These are phyloP conservation scores for Drosophila watanabei DNA, from an alignment of 1,140 invertebrate species.

Conservation along the genomic window DNA sequence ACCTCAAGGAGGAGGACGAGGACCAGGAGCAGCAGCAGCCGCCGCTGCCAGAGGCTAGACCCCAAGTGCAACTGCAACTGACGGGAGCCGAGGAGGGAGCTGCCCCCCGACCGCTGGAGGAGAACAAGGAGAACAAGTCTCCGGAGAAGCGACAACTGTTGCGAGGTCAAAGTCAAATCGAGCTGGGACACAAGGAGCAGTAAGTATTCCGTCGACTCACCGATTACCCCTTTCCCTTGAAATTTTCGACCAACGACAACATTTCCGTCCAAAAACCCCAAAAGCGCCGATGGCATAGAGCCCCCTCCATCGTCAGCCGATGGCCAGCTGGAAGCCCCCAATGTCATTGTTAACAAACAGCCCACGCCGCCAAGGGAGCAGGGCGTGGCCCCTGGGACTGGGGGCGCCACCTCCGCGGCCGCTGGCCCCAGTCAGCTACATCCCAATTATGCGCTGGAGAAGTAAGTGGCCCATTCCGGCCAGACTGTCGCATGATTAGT, in stretches of 20 bases:
- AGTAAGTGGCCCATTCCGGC: constrained; percentile 65
- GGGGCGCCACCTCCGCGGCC: constrained; percentile 21
- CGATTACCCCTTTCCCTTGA: constrained; percentile 26
- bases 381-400: constrained; percentile 21
- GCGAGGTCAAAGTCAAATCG: constrained; percentile 78
- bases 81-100: constrained; percentile 63
- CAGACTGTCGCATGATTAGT: constrained; percentile 52
- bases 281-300: constrained; percentile 57
- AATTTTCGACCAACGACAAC: constrained; percentile 16
- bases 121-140: constrained; percentile 79
- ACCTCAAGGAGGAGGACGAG: constrained; percentile 78
- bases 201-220: constrained; percentile 58
- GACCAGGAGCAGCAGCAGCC: constrained; percentile 30
- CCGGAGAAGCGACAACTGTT: constrained; percentile 57
- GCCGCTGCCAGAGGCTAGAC: constrained; percentile 10
- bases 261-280: constrained; percentile 21
- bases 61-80: constrained; percentile 54
- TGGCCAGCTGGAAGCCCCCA: constrained; percentile 53
- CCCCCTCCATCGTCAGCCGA: constrained; percentile 20
- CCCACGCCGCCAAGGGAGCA: constrained; percentile 72
- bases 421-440: constrained; percentile 58
- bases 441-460: constrained; percentile 73
- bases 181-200: constrained; percentile 72
- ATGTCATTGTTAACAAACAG: constrained; percentile 81
- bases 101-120: constrained; percentile 57